Evolutionary conservation across 2,888 invertebrate genomes (phyloP), one percentile per base, ranked within the genome.

Genomic region (Brassicogethes aeneus): DNA sequence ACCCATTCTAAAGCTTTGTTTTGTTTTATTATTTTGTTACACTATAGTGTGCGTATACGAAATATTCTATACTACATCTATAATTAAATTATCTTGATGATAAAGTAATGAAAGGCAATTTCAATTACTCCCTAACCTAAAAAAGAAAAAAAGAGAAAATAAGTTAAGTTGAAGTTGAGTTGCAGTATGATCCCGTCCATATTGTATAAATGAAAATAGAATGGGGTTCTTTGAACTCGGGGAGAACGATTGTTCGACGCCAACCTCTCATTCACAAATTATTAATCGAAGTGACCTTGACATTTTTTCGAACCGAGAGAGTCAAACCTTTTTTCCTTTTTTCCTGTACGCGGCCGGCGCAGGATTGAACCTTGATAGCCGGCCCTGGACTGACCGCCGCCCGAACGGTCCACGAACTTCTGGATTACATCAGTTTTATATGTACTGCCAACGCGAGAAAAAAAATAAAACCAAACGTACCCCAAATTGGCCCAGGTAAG

Each of bases 231-330:
- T 60, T 59, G 59, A 60, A 59, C 59, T 50, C 53, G 41, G 40
- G 16, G 36, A 16, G 35, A 39, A 29, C 36, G 42, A 40, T 42
- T 40, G 40, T 29, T 31, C 15, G 37, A 35, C 34, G 43, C 46
- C 54, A 49, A 47, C 50, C 52, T 54, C 56, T 57, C 62, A 64
- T 65, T 65, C 64, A 64, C 62, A 58, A 64, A 59, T 64, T 65
- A 65, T 64, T 63, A 65, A 64, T 63, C 64, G 65, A 49, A 49
- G 43, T 55, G 64, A 65, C 65, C 65, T 65, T 65, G 65, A 65
- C 64, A 65, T 64, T 65, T 65, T 65, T 65, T 61, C 61, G 52
- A 47, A 49, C 47, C 41, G 46, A 12, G 41, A 50, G 36, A 51
- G 50, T 51, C 57, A 52, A 55, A 58, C 52, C 56, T 61, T 56